These are phyloP conservation scores for Eueremaeus valkanovi DNA, from an alignment of 2,888 invertebrate species.

Conservation along the genomic window DNA sequence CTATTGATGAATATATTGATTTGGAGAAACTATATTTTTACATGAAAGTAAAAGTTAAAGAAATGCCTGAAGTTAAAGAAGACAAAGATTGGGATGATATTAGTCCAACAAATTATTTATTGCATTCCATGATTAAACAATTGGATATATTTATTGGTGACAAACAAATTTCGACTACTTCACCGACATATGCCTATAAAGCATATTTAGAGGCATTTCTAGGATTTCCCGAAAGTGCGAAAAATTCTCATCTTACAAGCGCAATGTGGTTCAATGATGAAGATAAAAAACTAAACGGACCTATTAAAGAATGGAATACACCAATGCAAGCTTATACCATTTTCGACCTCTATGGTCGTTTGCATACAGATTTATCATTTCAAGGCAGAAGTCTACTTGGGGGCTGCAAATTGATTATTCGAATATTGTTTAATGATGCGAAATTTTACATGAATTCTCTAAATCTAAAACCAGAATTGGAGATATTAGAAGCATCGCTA, in stretches of 20 bases:
- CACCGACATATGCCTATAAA: not conserved
- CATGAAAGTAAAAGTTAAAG: not conserved
- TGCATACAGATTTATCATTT: not conserved
- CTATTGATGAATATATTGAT: conserved; percentile 5
- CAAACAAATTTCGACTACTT: not conserved
- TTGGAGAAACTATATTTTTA: not conserved
- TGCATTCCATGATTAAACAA: conserved; percentile 1
- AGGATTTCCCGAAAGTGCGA: not conserved
- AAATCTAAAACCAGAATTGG: not conserved
- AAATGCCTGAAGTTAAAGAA: not conserved
- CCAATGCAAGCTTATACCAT: not conserved
- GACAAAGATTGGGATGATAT: not conserved
- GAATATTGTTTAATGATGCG: not conserved
- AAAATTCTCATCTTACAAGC: not conserved
- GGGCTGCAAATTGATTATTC: not conserved
- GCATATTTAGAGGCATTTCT: not conserved
- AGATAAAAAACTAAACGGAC: not conserved
- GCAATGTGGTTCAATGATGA: not conserved
- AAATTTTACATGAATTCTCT: not conserved
- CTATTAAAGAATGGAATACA: not conserved
- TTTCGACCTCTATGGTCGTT: not conserved
- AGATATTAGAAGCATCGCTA: not conserved
- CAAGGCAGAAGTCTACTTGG: not conserved
- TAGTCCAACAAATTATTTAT: not conserved
- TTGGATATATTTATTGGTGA: conserved; percentile 13